These are phyloP conservation scores for Vireo griseus DNA, from an alignment of 2,797 vertebrate species.

Conservation along the genomic window DNA sequence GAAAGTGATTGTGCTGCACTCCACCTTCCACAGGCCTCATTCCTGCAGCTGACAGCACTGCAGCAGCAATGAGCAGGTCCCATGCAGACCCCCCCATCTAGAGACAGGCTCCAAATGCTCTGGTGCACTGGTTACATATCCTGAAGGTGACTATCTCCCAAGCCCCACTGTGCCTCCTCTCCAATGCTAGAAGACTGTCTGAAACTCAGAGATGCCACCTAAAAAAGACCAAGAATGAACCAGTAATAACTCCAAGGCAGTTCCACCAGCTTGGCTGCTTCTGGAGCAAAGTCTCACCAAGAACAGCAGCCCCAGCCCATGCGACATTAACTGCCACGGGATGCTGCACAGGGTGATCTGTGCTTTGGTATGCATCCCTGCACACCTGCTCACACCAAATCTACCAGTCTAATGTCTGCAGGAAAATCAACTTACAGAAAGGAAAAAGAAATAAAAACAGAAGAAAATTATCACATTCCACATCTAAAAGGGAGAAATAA, in stretches of 20 bases:
- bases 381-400: background rate
- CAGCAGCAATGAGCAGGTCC: background rate
- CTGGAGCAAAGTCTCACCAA: background rate
- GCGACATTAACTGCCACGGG: fast-evolving
- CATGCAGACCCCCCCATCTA: background rate
- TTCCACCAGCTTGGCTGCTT: background rate
- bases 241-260: background rate
- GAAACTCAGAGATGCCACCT: background rate
- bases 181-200: background rate
- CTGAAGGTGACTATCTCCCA: background rate
- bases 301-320: background rate
- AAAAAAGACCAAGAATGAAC: background rate
- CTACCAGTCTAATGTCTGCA: background rate
- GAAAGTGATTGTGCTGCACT: background rate
- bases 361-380: background rate
- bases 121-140: background rate
- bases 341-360: background rate
- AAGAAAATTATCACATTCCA: background rate
- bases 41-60: background rate
- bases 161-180: background rate
- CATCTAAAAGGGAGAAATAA: background rate
- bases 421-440: background rate
- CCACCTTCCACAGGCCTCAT: background rate
- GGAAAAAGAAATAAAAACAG: background rate
- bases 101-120: background rate